phyloP scores from a whole-genome alignment of 2,888 invertebrate genomes.

The Oscheius sp. region DNA sequence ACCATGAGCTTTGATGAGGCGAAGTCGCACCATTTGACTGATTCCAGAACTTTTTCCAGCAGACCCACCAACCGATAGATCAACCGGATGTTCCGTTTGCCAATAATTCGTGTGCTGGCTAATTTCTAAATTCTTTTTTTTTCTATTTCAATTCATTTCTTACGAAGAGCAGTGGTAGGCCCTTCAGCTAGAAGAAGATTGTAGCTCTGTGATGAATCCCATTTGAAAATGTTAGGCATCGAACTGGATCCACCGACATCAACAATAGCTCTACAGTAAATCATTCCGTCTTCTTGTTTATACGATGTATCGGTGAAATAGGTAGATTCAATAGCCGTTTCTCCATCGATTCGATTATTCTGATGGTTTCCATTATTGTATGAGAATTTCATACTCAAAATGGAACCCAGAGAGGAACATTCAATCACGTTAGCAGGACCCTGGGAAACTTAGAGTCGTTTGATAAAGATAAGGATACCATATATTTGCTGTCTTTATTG shows the following conservation, averaged over 20 bases:
- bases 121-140: background rate
- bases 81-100: too few species aligned
- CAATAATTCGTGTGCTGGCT: background rate
- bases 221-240: conserved; percentile 6
- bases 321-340: conserved; percentile 9
- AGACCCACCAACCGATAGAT: too few species aligned
- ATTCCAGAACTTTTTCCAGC: background rate
- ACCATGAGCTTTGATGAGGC: background rate
- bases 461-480: conserved; percentile 10
- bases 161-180: background rate
- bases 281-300: conserved; percentile 33
- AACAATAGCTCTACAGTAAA: conserved; percentile 43
- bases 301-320: conserved; percentile 5
- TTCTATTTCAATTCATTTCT: too few species aligned
- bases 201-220: background rate
- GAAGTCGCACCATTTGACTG: too few species aligned
- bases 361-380: conserved; percentile 28
- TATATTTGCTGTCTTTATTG: conserved; percentile 24
- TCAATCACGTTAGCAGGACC: conserved; percentile 41
- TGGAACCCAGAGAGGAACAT: conserved; percentile 38
- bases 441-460: background rate
- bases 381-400: conserved; percentile 45
- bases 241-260: conserved; percentile 31
- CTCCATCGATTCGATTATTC: conserved; percentile 37
- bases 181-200: conserved; percentile 12